phyloP scores from a whole-genome alignment of 2,888 invertebrate genomes.

The Acronicta alni region DNA sequence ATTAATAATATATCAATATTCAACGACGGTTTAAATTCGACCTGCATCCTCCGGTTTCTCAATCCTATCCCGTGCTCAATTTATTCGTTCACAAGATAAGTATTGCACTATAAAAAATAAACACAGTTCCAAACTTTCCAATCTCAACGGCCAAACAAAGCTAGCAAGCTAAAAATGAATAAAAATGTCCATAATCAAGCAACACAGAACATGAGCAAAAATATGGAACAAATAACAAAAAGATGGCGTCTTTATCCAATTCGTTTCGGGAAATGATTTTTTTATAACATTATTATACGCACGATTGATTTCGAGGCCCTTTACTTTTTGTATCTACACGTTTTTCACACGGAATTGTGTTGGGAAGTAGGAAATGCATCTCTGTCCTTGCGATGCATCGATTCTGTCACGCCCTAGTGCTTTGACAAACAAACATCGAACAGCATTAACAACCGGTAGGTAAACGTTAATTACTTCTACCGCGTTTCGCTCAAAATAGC shows the following conservation, averaged over 20 bases:
- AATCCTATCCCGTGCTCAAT: no score
- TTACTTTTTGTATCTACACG: constrained; percentile 53
- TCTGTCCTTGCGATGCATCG: constrained; percentile 61
- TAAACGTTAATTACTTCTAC: background rate
- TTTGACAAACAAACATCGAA: constrained; percentile 18
- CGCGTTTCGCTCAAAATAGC: no score
- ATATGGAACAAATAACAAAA: constrained; percentile 26
- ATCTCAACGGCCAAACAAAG: background rate
- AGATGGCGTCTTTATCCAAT: constrained; percentile 27
- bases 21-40: no score
- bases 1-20: no score
- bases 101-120: no score
- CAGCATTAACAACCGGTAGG: constrained; percentile 12
- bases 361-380: constrained; percentile 69
- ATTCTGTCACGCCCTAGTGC: constrained; percentile 54
- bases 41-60: no score
- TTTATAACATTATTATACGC: constrained; percentile 68
- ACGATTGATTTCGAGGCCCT: constrained; percentile 69
- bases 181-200: constrained; percentile 6
- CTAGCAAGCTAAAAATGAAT: background rate
- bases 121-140: background rate
- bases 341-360: constrained; percentile 72
- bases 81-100: no score
- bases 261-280: constrained; percentile 67
- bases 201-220: constrained; percentile 17